Conservation (phyloP, 1,140 invertebrate species). For the Pseudomyrmex concolor region DNA sequence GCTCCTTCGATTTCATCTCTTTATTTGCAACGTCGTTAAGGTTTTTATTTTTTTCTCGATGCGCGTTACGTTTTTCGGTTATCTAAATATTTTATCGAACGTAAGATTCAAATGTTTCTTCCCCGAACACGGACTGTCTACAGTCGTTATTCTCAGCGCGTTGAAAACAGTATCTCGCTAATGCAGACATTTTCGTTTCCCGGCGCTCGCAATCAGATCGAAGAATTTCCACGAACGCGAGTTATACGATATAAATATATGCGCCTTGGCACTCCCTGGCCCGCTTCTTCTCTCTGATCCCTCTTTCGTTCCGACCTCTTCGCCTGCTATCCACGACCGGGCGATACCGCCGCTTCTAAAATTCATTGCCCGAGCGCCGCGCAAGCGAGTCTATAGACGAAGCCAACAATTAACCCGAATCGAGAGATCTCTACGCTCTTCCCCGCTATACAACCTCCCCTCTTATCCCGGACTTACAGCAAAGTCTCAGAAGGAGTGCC, state of each 20-base stretch:
- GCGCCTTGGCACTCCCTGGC: background rate
- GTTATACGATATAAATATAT: conserved; percentile 60
- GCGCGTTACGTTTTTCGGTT: background rate
- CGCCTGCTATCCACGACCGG: background rate
- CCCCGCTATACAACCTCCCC: conserved; percentile 19
- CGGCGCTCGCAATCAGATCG: conserved; percentile 52
- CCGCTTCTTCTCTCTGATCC: background rate
- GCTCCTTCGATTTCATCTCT: background rate
- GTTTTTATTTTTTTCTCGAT: too few species aligned
- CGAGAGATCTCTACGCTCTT: conserved; percentile 65
- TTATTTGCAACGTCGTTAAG: background rate
- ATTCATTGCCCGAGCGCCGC: conserved; percentile 48
- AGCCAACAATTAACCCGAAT: conserved; percentile 68
- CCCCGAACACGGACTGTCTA: background rate
- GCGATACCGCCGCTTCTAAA: conserved; percentile 52
- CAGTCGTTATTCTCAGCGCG: conserved; percentile 30
- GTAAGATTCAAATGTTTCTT: background rate
- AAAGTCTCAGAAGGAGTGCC: conserved; percentile 67
- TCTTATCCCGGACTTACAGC: conserved; percentile 31
- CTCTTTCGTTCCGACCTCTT: background rate
- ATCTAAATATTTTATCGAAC: conserved; percentile 13
- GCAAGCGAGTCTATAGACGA: conserved; percentile 27
- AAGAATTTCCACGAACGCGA: conserved; percentile 55
- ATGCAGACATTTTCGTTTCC: conserved; percentile 54
- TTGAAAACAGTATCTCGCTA: conserved; percentile 45